phyloP scores from a whole-genome alignment of 2,113 vertebrate genomes.

The Ciconia stormi region DNA sequence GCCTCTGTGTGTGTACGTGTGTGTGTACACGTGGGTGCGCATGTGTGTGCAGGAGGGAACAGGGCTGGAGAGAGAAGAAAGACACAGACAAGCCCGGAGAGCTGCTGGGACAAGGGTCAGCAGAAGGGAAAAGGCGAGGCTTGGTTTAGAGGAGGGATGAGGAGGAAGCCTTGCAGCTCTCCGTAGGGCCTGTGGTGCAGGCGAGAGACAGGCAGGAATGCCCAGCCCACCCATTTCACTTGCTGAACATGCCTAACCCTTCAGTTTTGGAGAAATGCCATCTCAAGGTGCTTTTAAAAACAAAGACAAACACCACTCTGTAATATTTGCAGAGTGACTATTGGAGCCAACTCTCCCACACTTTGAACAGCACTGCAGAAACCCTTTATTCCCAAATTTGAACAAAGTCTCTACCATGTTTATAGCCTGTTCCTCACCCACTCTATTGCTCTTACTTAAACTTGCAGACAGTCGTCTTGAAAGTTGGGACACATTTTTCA shows the following conservation, averaged over 20 bases:
- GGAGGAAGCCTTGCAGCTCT: background rate
- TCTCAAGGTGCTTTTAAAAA: background rate
- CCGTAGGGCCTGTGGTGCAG: background rate
- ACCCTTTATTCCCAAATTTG: background rate
- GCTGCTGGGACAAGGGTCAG: background rate
- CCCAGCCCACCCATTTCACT: background rate
- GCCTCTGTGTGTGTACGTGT: background rate
- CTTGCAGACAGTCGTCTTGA: background rate
- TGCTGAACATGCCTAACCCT: background rate
- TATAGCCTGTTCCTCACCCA: background rate
- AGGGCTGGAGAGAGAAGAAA: background rate
- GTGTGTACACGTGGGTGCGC: no score
- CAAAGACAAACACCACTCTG: background rate
- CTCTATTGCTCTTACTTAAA: background rate
- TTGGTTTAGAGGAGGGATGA: background rate
- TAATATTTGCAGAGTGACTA: background rate
- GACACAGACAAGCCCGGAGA: background rate
- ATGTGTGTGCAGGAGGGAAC: background rate
- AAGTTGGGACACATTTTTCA: background rate
- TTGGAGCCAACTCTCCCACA: background rate
- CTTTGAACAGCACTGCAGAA: background rate
- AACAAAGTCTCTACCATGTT: background rate
- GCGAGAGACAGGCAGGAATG: background rate
- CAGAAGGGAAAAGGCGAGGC: background rate
- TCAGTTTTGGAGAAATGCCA: conserved; percentile 7